phyloP scores from a whole-genome alignment of 2,797 vertebrate genomes.

The Acipenser ruthenus region DNA sequence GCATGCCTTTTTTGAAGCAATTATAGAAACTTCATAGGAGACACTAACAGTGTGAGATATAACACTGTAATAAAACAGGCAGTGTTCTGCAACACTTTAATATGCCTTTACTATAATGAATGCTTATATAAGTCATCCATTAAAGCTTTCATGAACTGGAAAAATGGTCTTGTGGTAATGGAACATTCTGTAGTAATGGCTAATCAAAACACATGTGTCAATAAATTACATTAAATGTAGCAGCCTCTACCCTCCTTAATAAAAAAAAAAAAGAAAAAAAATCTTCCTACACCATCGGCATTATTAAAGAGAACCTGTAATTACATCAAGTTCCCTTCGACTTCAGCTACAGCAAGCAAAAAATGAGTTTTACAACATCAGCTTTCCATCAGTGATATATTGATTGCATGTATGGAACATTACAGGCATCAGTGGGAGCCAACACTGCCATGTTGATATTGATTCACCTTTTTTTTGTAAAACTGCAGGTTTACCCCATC shows the following conservation, averaged over 20 bases:
- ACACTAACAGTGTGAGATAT: too few relatives aligned
- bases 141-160: too few relatives aligned
- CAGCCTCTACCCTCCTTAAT: not conserved
- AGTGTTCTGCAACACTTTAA: too few relatives aligned
- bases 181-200: too few relatives aligned
- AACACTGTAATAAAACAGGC: too few relatives aligned
- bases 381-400: not conserved
- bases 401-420: not conserved
- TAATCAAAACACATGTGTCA: too few relatives aligned
- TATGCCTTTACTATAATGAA: too few relatives aligned
- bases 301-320: not conserved
- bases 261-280: not conserved
- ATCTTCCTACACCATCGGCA: not conserved
- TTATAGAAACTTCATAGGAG: too few relatives aligned
- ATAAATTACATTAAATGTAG: too few relatives aligned
- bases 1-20: too few relatives aligned
- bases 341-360: not conserved
- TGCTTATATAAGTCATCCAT: too few relatives aligned
- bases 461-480: not conserved
- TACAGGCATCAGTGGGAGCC: not conserved
- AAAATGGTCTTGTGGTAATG: too few relatives aligned
- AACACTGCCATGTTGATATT: not conserved
- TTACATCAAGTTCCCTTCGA: not conserved
- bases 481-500: not conserved
- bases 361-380: constrained; percentile 1